Evolutionary conservation across 2,888 invertebrate species (phyloP).

Genomic region (Calameuta filiformis): DNA sequence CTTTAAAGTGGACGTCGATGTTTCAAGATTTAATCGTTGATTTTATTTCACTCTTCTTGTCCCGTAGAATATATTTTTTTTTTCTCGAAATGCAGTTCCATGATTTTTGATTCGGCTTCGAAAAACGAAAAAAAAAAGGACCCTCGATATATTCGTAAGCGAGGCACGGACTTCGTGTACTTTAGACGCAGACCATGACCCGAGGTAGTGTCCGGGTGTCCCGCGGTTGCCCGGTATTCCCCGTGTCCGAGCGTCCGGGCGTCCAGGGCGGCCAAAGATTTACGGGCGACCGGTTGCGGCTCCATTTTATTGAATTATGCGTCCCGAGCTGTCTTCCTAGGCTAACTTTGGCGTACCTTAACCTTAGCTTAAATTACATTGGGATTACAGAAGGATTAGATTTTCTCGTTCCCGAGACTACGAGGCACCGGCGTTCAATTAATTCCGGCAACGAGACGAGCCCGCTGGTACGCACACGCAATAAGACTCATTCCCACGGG

Average conservation of each 20-base stretch:
- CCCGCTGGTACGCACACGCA: no score
- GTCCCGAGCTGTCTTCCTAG: background rate
- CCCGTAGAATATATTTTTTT: no score
- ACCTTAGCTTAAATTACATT: slow-evolving; percentile 30
- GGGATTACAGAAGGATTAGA: slow-evolving; percentile 28
- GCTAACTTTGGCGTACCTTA: background rate
- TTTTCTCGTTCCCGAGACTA: slow-evolving; percentile 3
- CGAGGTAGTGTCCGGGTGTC: slow-evolving; percentile 8
- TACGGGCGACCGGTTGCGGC: slow-evolving; percentile 3
- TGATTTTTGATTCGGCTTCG: background rate
- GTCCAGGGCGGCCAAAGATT: slow-evolving; percentile 7
- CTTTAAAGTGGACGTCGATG: no score
- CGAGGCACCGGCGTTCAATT: no score
- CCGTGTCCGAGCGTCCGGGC: slow-evolving; percentile 1
- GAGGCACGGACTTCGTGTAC: background rate
- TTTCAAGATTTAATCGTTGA: no score
- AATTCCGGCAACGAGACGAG: no score
- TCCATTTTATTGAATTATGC: background rate
- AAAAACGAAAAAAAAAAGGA: background rate
- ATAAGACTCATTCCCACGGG: no score
- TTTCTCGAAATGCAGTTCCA: background rate
- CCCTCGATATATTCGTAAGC: slow-evolving; percentile 12
- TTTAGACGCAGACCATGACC: background rate
- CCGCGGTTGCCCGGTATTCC: slow-evolving; percentile 1
- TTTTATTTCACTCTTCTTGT: no score